Base-by-base conservation (phyloP, 1,140 invertebrate species). In the Chymomyza costata region DNA sequence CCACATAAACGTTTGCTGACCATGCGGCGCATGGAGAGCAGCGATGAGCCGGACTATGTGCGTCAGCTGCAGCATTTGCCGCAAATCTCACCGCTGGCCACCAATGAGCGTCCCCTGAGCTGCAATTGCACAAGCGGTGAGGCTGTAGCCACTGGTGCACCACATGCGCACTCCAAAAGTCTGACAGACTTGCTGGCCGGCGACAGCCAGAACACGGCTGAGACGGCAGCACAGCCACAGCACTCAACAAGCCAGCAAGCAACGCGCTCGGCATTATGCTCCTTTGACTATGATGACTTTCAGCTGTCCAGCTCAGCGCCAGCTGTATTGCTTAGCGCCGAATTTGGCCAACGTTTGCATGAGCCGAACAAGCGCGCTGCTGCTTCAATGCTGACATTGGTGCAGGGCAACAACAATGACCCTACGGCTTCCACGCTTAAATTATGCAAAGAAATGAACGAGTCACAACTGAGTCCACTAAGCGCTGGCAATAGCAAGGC, bases 51-150 rank as follows among this genome's bases (percentile, higher is more conserved):
- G 0, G 50, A 54, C 38, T 66, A 80, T 15, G 7, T 44, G 10
- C 40, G 32, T 34, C 16, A 39, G 30, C 40, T 60, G 32, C 37
- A 47, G 10, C 50, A 82, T 19, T 32, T 81, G 48, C 57, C 65
- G 6, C 71, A 74, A 44, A 85, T 82, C 14, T 83, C 67, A 2
- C 66, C 85, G 7, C 34, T 84, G 52, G 81, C 87, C 18, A 88
- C 87, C 28, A 88, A 87, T 48, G 88, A 88, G 65, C 68, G 87
- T 1, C 88, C 87, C 0, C 43, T 88, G 3, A 87, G 65, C 14
- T 86, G 80, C 54, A 83, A 82, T 21, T 85, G 82, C 57, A 65
- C 45, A 35, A 56, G 52, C 18, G 40, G 17, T 32, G 37, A 44
- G 14, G 43, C 61, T 0, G 31, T 51, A 38, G 25, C 25, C 35